Conservation (phyloP, 2,113 vertebrate genomes). For the Sapayoa aenigma region DNA sequence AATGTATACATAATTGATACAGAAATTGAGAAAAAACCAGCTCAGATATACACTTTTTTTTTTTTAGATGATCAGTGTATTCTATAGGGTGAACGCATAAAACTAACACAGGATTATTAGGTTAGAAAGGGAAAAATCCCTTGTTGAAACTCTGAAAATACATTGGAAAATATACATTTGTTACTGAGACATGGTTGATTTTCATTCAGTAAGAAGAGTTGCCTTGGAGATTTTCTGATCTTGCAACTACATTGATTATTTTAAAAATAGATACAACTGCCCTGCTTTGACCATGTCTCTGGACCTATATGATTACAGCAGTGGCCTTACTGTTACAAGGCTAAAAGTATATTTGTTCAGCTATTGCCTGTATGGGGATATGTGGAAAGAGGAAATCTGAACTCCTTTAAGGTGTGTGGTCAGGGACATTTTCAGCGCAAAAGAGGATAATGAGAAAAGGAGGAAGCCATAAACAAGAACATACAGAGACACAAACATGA, state of each 20-base stretch:
- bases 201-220: neutral
- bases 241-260: neutral
- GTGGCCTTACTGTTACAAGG: neutral
- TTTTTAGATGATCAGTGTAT: neutral
- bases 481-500: neutral
- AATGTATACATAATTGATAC: neutral
- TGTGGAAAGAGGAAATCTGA: neutral
- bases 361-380: neutral
- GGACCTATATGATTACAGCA: neutral
- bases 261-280: neutral
- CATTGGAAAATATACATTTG: neutral
- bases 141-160: neutral
- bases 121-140: neutral
- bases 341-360: neutral
- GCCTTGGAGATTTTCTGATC: neutral
- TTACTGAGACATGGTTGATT: neutral
- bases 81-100: neutral
- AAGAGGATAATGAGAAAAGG: neutral
- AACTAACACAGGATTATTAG: neutral
- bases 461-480: neutral
- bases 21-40: neutral
- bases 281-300: neutral
- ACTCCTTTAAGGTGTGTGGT: neutral
- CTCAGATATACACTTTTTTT: neutral
- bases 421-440: neutral